Conservation (phyloP, 2,888 invertebrate genomes). For the Nemurella pictetii region DNA sequence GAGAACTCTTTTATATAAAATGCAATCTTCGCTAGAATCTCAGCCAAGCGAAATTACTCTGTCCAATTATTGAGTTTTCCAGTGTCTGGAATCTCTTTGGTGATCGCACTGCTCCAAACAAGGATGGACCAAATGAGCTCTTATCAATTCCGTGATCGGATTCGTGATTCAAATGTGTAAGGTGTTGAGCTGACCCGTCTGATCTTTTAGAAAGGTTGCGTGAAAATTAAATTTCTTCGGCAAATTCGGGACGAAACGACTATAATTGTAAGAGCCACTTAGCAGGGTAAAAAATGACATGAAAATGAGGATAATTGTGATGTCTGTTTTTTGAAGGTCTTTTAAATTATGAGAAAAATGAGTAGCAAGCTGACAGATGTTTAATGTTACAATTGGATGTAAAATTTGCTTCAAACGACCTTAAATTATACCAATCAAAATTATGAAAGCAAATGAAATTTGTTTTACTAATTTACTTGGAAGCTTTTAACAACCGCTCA, state of each 20-base stretch:
- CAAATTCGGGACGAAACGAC: neutral
- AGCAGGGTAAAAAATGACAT: neutral
- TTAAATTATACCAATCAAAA: neutral
- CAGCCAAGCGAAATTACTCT: neutral
- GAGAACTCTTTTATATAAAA: too few relatives aligned
- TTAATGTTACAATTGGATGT: neutral
- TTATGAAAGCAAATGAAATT: neutral
- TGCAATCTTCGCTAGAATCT: neutral
- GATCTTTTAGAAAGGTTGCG: neutral
- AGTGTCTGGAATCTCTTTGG: neutral
- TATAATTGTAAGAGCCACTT: neutral
- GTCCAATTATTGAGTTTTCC: neutral
- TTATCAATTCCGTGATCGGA: neutral
- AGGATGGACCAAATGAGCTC: neutral
- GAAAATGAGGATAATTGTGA: too few relatives aligned
- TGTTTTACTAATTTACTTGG: too few relatives aligned
- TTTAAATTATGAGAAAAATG: too few relatives aligned
- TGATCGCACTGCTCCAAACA: neutral
- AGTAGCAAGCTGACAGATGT: neutral
- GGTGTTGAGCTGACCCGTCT: neutral
- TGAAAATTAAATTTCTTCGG: neutral
- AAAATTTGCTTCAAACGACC: neutral
- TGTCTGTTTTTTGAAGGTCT: too few relatives aligned
- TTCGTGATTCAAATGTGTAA: neutral
- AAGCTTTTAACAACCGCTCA: too few relatives aligned